A percentile compares a stretch with the other conserved stretches of the same genome.
These are phyloP conservation scores for Aleadryas rufinucha DNA, from an alignment of 2,113 vertebrate species.

Conservation along the genomic window DNA sequence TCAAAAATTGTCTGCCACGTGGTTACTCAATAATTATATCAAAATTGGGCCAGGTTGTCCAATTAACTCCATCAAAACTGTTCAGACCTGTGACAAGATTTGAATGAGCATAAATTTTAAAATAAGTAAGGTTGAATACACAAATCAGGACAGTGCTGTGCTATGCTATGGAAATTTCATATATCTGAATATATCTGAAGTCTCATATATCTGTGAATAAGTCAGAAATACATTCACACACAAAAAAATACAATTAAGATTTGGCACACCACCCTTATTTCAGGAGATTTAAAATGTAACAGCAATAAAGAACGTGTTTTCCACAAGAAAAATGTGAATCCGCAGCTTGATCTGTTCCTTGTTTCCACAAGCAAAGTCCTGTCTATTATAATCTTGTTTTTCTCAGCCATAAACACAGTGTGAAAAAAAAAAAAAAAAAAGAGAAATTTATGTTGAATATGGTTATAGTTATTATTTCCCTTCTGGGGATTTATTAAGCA, in stretches of 20 bases:
- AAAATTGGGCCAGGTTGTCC: not conserved
- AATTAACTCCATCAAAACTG: not conserved
- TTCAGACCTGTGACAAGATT: not conserved
- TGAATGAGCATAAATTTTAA: not conserved
- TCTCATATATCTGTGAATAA: not conserved
- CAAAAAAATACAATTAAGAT: not conserved
- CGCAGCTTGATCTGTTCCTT: not conserved
- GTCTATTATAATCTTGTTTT: constrained; percentile 45
- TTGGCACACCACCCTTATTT: not conserved
- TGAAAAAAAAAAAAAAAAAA: not conserved
- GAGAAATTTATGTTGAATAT: constrained; percentile 59
- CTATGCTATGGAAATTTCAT: not conserved
- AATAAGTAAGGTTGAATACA: not conserved
- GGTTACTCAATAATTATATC: not conserved
- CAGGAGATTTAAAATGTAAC: not conserved
- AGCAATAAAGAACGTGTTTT: not conserved
- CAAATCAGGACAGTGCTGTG: not conserved
- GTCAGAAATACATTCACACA: not conserved
- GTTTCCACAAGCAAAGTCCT: not conserved
- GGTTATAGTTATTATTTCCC: constrained; percentile 63
- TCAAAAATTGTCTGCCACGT: fast-evolving
- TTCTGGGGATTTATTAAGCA: constrained; percentile 64
- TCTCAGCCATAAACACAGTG: constrained; percentile 30
- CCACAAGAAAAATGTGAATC: not conserved
- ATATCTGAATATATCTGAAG: not conserved